Conservation (phyloP, 2,113 vertebrate genomes). For the Himantopus leucocephalus region DNA sequence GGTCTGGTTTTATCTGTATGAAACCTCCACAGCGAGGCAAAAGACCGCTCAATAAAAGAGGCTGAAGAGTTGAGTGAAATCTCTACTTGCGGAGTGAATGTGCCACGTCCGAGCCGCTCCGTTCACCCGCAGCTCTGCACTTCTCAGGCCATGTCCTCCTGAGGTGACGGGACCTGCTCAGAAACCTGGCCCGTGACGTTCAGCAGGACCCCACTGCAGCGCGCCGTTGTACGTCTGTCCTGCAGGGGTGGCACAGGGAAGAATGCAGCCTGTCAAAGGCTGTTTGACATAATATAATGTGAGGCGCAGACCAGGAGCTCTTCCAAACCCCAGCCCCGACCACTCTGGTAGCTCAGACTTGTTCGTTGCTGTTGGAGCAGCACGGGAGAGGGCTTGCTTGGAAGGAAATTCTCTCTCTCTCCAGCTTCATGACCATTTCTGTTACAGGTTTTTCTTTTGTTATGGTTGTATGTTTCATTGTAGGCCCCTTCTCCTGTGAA, state of each 20-base stretch:
- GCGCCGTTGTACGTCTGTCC: fast-evolving
- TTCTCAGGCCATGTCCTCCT: fast-evolving
- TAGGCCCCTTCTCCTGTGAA: slow-evolving; percentile 98
- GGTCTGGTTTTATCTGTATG: not conserved
- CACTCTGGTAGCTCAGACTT: not conserved
- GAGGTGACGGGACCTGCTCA: not conserved
- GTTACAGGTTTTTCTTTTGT: slow-evolving; percentile 64
- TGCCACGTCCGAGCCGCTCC: not conserved
- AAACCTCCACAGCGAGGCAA: not conserved
- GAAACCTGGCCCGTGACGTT: fast-evolving
- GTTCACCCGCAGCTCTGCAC: not conserved
- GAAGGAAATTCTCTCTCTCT: not conserved
- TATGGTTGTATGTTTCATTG: slow-evolving; percentile 83
- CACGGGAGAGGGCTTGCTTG: not conserved
- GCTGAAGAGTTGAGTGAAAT: not conserved
- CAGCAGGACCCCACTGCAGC: not conserved
- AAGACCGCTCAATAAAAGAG: not conserved
- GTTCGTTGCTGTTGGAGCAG: not conserved
- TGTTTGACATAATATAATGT: not conserved
- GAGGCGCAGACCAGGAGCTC: not conserved
- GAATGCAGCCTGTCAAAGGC: not conserved
- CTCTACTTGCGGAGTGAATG: not conserved
- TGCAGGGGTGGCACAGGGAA: not conserved
- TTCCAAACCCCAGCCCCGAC: not conserved
- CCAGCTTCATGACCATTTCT: slow-evolving; percentile 47